phyloP scores from a whole-genome alignment of 2,797 vertebrate genomes.

The Glyptemys insculpta region DNA sequence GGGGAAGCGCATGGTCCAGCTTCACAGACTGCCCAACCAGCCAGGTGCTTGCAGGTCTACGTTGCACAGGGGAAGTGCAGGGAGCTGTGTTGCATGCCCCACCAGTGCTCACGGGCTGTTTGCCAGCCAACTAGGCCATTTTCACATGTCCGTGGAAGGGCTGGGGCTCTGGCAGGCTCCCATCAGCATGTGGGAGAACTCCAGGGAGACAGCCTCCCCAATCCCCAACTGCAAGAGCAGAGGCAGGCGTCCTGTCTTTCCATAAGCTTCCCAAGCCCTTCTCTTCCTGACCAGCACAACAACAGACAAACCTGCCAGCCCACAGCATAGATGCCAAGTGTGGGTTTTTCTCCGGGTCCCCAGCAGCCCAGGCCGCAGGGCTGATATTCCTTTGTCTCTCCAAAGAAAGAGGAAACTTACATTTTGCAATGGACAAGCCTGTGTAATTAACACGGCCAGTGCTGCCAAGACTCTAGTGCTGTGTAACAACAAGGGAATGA shows the following conservation, averaged over 20 bases:
- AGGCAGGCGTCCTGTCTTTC: not conserved
- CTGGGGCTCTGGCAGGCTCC: not conserved
- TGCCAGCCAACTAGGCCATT: not conserved
- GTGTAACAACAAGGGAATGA: fast-evolving
- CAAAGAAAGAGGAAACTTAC: fast-evolving
- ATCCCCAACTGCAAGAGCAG: not conserved
- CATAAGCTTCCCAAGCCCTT: not conserved
- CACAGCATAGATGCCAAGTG: not conserved
- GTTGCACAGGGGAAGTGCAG: not conserved
- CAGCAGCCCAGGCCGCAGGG: not conserved
- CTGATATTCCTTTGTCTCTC: not conserved
- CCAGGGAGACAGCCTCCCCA: not conserved
- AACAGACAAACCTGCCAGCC: not conserved
- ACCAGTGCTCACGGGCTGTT: not conserved
- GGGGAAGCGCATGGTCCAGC: not conserved
- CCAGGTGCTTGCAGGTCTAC: too few relatives aligned
- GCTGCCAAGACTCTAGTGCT: not conserved
- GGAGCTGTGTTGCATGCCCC: not conserved
- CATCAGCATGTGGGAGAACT: not conserved
- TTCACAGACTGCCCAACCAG: not conserved
- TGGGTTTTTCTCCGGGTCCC: not conserved
- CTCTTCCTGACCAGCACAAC: not conserved
- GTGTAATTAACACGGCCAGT: not conserved
- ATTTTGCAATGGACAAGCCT: not conserved
- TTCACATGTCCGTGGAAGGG: not conserved